Conservation (phyloP, 2,888 invertebrate genomes). For the Rhagophthalmus giganteus region DNA sequence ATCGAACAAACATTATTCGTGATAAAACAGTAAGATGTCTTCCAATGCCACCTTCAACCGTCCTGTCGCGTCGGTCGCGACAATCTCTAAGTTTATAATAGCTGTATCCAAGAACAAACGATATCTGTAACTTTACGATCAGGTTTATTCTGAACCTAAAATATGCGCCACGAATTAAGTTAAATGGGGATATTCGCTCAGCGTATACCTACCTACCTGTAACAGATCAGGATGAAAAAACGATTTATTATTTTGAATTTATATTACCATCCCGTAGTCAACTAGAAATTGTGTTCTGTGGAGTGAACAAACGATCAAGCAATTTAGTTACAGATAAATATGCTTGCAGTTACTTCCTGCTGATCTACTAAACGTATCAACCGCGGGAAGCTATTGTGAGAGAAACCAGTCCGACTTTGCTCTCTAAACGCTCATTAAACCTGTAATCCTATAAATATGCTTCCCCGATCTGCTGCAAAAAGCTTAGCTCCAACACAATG, state of each 20-base stretch:
- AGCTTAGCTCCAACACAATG: slow-evolving; percentile 32
- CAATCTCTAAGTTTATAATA: slow-evolving; percentile 41
- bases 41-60: slow-evolving; percentile 26
- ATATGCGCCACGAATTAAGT: slow-evolving; percentile 32
- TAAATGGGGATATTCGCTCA: slow-evolving; percentile 41
- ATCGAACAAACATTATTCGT: too few relatives aligned
- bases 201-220: too few relatives aligned
- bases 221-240: too few relatives aligned
- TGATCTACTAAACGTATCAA: slow-evolving; percentile 46
- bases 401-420: slow-evolving; percentile 41
- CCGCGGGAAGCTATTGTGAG: slow-evolving; percentile 45
- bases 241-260: too few relatives aligned
- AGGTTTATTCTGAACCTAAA: slow-evolving; percentile 20
- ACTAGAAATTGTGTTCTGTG: too few relatives aligned
- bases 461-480: slow-evolving; percentile 24
- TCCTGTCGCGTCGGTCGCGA: too few relatives aligned
- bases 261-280: too few relatives aligned
- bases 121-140: slow-evolving; percentile 43
- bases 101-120: slow-evolving; percentile 39
- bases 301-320: slow-evolving; percentile 37
- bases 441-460: slow-evolving; percentile 42
- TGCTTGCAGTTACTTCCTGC: slow-evolving; percentile 44
- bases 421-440: slow-evolving; percentile 40
- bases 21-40: too few relatives aligned
- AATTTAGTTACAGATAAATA: slow-evolving; percentile 40